Conservation (phyloP, 1,140 invertebrate genomes). For the Parapsyche elsis region DNA sequence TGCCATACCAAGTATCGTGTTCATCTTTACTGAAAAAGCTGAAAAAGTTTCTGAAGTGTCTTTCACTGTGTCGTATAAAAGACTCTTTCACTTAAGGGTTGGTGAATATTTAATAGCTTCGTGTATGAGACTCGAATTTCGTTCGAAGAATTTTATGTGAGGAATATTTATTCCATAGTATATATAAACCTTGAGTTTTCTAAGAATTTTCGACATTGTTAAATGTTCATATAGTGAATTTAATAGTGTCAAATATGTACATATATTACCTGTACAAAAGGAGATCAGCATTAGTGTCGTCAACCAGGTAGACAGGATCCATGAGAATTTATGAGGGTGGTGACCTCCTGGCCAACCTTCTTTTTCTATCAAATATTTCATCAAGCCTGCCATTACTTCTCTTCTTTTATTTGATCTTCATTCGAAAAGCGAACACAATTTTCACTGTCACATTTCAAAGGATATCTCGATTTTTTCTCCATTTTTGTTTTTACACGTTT, state of each 20-base stretch:
- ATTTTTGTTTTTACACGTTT: not conserved
- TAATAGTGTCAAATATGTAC: not conserved
- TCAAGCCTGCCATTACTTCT: constrained; percentile 50
- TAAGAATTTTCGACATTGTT: no score
- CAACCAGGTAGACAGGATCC: constrained; percentile 3
- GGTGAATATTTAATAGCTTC: no score
- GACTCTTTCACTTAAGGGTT: no score
- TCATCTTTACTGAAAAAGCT: no score
- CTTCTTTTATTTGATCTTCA: constrained; percentile 33
- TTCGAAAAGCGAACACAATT: constrained; percentile 32
- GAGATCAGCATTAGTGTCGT: constrained; percentile 38
- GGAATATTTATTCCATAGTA: no score
- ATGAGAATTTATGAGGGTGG: not conserved
- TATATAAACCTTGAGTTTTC: no score
- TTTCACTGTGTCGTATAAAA: no score
- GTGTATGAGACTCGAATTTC: no score
- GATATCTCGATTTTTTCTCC: not conserved
- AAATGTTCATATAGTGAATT: no score
- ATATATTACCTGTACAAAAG: constrained; percentile 47
- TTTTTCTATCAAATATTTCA: constrained; percentile 33
- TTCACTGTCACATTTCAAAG: constrained; percentile 8
- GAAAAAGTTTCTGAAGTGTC: no score
- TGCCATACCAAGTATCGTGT: no score
- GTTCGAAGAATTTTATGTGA: no score
- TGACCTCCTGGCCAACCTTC: constrained; percentile 26